Evolutionary conservation across 2,113 vertebrate genomes (phyloP), one percentile per base, ranked within the genome.

Genomic region (Festucalex cinctus): DNA sequence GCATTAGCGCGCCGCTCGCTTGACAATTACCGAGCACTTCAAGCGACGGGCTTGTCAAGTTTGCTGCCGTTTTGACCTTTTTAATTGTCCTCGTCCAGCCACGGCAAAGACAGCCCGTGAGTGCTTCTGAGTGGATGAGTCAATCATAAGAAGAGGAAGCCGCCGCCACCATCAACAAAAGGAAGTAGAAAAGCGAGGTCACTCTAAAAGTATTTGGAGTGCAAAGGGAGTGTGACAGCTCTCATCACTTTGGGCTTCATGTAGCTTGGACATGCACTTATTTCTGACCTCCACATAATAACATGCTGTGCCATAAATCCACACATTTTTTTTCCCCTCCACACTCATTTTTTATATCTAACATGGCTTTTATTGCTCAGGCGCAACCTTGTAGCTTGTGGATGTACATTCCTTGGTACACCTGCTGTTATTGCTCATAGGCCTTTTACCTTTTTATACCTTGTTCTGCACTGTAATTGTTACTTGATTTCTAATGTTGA

Each of bases 271-370:
- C 64, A 76, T 65, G 79, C 76, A 88, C 32, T 73, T 76, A 77
- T 83, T 83, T 75, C 53, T 69, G 66, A 79, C 81, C 76, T 67
- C 69, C 76, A 78, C 80, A 85, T 88, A 83, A 88, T 84, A 79
- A 74, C 76, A 83, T 51, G 39, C 75, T 49, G 41, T 78, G 77
- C 76, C 75, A 84, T 86, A 82, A 89, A 85, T 85, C 79, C 81
- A 77, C 70, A 76, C 69, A 64, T 12, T 54, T 5, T 54, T 53
- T 22, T 10, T 32, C 35, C 54, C 22, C 41, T 9, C 49, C 1
- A 9, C n/a, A 53, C 10, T 7, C 9, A 19, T 65, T 70, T 37
- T 36, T 67, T 66, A 66, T 13, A 26, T 17, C 17, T 62, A 4
- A 43, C n/a, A 62, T 37, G 2, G 22, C 60, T 62, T 62, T 62